Percentiles rank a stretch among this genome's conserved stretches.
Conservation (phyloP, 64 coral and sea anemone genomes). For the Pachyseris speciosa region DNA sequence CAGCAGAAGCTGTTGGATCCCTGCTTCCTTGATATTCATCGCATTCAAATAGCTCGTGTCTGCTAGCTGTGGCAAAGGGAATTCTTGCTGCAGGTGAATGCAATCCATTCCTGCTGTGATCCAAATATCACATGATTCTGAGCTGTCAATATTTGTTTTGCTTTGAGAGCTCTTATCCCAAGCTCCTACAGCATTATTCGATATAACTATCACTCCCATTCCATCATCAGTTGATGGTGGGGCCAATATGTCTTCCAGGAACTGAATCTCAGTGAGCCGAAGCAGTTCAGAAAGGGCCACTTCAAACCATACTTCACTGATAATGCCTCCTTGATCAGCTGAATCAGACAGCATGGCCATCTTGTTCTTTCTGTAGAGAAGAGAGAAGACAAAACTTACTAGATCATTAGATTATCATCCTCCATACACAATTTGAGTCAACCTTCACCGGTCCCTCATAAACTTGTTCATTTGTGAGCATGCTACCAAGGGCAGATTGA, state of each 20-base stretch:
- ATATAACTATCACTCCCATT: neutral
- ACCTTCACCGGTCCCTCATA: too few species aligned
- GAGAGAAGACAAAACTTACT: neutral
- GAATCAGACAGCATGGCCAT: neutral
- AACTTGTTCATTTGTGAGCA: too few species aligned
- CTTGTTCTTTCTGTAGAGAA: constrained; percentile 49
- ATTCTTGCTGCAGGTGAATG: constrained; percentile 66
- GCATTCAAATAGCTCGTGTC: constrained; percentile 66
- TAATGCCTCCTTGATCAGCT: neutral
- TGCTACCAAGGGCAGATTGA: too few species aligned
- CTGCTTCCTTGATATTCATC: constrained; percentile 55
- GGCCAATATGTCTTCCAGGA: constrained; percentile 76
- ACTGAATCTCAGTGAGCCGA: constrained; percentile 68
- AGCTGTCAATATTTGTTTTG: constrained; percentile 22
- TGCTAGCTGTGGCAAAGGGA: constrained; percentile 37
- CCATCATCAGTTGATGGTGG: neutral
- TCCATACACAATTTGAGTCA: too few species aligned
- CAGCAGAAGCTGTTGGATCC: constrained; percentile 73
- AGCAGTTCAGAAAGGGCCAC: constrained; percentile 75
- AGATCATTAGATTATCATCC: neutral
- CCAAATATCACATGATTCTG: constrained; percentile 44
- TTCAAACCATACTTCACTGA: constrained; percentile 62
- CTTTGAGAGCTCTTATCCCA: neutral
- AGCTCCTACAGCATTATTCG: constrained; percentile 1
- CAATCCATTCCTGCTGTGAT: constrained; percentile 56